Base-by-base conservation (phyloP, 2,797 vertebrate genomes). In the Anas georgica region DNA sequence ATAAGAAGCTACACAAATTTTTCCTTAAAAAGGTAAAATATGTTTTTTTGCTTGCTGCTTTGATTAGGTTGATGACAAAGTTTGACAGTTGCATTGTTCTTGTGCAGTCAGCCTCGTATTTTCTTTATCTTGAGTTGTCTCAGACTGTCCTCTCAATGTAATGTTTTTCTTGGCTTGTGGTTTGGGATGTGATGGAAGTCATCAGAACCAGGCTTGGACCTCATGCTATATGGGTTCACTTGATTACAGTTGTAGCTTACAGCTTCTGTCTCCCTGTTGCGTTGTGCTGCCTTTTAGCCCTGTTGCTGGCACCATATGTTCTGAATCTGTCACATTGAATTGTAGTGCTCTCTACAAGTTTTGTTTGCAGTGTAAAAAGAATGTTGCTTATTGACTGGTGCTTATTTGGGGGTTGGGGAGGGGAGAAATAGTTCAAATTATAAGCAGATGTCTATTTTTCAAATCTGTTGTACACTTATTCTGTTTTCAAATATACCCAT, bases 11-110 rank as follows among this genome's bases (percentile, higher is more conserved):
- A 23, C 97, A 97, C 91, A 96, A 91, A 37, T 89, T 97, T 64
- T 96, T 97, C 54, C 94, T 97, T 76, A 97, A 91, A 78, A 98
- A 98, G 98, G 97, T 97, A 97, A 93, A n/a, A n/a, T n/a, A n/a
- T 8, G 6, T 41, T 46, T 58, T 48, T 43, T 68, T 72, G 7
- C 7, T 68, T 91, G 39, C 12, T 67, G 37, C 20, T 78, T 73
- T 82, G 45, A 60, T 75, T 62, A 35, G 7, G 4, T 33, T 90
- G 29, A 33, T 79, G 66, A 77, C 22, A 35, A 92, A 92, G 81
- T 94, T 94, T 63, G 70, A 68, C 33, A 73, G 28, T 70, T 78
- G 35, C 10, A 28, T 95, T 94, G 72, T n/a, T 92, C 84, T 43
- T 54, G 77, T 94, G 59, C 48, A 64, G 23, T 69, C 43, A 80